Base-by-base conservation (phyloP, 2,888 invertebrate species). In the Drosophila mercatorum region DNA sequence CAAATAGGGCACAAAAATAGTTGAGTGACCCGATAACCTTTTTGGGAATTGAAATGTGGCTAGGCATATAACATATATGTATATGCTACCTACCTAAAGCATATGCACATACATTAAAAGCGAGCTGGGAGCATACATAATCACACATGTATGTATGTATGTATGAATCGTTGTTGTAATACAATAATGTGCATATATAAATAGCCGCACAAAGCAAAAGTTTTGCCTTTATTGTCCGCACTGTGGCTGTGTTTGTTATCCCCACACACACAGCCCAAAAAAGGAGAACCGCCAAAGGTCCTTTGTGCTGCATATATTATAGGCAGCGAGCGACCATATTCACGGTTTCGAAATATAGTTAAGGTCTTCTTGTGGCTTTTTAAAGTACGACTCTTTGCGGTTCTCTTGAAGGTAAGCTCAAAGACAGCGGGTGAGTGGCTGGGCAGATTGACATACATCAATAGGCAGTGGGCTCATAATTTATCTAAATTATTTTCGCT, bases 401-500 rank as follows among this genome's bases (percentile, higher is more conserved):
- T 63, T 31, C 61, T 41, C 41, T 11, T 36, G 5, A 66, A 49
- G 57, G n/a, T 34, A 26, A 34, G 31, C 31, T 34, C 44, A 7
- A 0, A n/a, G 7, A 3, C 11, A 53, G 34, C 47, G 52, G 26
- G 41, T 3, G 41, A 44, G 28, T 41, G 28, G 34, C 28, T 17
- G 36, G 46, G 46, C 63, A 83, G 76, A 82, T 81, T 72, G 58
- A 56, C 31, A 55, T 28, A 67, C 88, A 85, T 83, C 80, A 80
- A 83, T 83, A 80, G 72, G 46, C 75, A 73, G 66, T 69, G 36
- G 46, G 57, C 58, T 47, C 71, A 88, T 83, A 83, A 86, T 86
- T 85, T 73, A 83, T 81, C 73, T 68, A 88, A 86, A 88, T 85
- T 78, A 71, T 76, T 78, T 83, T 58, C 73, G 77, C 75, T 73